phyloP scores from a whole-genome alignment of 2,797 vertebrate species.

The Avahi laniger region DNA sequence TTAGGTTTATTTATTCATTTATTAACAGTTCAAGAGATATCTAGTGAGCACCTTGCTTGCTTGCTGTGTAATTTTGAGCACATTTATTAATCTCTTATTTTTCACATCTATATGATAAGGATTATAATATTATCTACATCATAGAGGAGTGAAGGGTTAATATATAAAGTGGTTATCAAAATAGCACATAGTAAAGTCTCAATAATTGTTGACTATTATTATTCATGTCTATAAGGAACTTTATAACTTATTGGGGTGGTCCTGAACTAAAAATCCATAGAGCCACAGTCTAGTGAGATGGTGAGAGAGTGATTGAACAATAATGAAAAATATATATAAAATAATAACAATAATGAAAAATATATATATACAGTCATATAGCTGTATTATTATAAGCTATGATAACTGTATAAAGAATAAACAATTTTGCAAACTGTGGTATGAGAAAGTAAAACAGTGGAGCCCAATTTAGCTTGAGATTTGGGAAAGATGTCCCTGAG shows the following conservation, averaged over 20 bases:
- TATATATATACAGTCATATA: too few relatives aligned
- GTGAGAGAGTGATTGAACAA: neutral
- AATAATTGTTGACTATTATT: neutral
- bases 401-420: neutral
- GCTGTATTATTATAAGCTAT: neutral
- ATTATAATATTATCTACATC: neutral
- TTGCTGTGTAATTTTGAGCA: neutral
- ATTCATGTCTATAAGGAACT: neutral
- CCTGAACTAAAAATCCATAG: neutral
- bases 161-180: neutral
- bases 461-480: neutral
- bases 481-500: neutral
- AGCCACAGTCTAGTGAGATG: neutral
- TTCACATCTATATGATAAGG: neutral
- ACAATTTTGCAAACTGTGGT: neutral
- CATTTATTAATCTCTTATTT: neutral
- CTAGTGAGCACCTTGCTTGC: neutral
- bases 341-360: neutral
- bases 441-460: neutral
- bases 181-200: neutral
- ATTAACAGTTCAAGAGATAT: neutral
- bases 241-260: neutral
- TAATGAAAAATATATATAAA: neutral
- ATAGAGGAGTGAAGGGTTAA: neutral
- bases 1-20: neutral